phyloP scores from a whole-genome alignment of 2,797 vertebrate genomes.

The Apogon hyalosoma region DNA sequence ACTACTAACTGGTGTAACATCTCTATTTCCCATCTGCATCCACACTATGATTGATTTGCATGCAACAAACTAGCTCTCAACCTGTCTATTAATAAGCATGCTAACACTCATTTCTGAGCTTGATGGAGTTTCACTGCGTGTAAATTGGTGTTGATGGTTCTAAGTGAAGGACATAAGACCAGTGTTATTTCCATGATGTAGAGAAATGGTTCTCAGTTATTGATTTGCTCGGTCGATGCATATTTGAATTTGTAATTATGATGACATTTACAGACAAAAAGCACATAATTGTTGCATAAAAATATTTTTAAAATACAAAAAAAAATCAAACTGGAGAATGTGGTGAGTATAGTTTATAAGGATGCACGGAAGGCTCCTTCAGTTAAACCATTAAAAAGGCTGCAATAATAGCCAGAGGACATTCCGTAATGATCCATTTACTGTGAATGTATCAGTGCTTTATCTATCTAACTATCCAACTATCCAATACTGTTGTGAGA shows the following conservation, averaged over 20 bases:
- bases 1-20: conserved; percentile 44
- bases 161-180: conserved; percentile 28
- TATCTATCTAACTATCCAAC: conserved; percentile 14
- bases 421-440: conserved; percentile 33
- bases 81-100: conserved; percentile 61
- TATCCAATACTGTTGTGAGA: conserved; percentile 24
- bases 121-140: conserved; percentile 54
- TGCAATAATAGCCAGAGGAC: conserved; percentile 33
- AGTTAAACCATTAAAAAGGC: conserved; percentile 32
- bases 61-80: conserved; percentile 31
- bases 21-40: conserved; percentile 52
- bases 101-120: conserved; percentile 56
- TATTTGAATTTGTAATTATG: conserved; percentile 36
- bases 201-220: conserved; percentile 40
- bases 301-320: conserved; percentile 22
- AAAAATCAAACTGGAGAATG: conserved; percentile 6
- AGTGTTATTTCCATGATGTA: conserved; percentile 32
- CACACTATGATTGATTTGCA: conserved; percentile 57
- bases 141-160: conserved; percentile 62
- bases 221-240: conserved; percentile 48
- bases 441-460: conserved; percentile 31
- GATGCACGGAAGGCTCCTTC: not conserved
- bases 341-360: conserved; percentile 15
- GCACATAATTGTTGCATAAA: conserved; percentile 10
- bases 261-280: conserved; percentile 3